Percentiles rank a stretch among this genome's conserved stretches.
phyloP scores from a whole-genome alignment of 2,888 invertebrate genomes.

The Nemoura dubitans region DNA sequence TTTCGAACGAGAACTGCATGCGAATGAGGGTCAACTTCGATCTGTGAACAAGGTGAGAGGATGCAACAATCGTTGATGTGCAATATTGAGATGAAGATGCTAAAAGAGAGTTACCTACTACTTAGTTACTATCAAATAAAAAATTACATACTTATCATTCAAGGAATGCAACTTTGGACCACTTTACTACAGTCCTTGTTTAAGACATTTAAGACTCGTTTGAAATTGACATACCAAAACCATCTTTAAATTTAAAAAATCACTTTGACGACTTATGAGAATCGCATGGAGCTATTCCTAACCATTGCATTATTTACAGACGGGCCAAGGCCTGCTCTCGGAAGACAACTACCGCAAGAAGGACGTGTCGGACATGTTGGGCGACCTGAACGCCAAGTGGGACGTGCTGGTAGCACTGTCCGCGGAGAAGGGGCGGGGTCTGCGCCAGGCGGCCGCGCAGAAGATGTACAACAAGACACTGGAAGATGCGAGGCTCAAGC shows the following conservation, averaged over 20 bases:
- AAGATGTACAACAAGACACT: conserved; percentile 78
- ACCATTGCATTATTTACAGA: conserved; percentile 55
- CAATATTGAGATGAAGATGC: no score
- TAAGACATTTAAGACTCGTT: no score
- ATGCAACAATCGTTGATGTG: neutral
- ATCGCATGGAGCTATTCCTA: no score
- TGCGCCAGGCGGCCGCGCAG: conserved; percentile 90
- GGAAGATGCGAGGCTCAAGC: conserved; percentile 87
- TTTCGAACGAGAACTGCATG: conserved; percentile 92
- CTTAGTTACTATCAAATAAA: no score
- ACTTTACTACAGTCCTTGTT: no score
- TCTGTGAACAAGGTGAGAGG: conserved; percentile 78
- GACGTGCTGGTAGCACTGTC: conserved; percentile 75
- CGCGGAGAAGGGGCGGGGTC: conserved; percentile 72
- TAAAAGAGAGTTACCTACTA: no score
- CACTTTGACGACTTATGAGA: no score
- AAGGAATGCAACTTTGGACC: no score
- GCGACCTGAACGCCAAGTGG: conserved; percentile 81
- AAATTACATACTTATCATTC: no score
- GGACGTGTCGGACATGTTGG: conserved; percentile 73
- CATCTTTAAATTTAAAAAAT: no score
- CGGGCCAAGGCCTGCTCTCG: conserved; percentile 76
- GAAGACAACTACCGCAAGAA: conserved; percentile 75
- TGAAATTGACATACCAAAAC: no score
- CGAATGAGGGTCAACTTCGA: conserved; percentile 91